These are phyloP conservation scores for Octodon degus DNA, from an alignment of 2,113 vertebrate species.

Conservation along the genomic window DNA sequence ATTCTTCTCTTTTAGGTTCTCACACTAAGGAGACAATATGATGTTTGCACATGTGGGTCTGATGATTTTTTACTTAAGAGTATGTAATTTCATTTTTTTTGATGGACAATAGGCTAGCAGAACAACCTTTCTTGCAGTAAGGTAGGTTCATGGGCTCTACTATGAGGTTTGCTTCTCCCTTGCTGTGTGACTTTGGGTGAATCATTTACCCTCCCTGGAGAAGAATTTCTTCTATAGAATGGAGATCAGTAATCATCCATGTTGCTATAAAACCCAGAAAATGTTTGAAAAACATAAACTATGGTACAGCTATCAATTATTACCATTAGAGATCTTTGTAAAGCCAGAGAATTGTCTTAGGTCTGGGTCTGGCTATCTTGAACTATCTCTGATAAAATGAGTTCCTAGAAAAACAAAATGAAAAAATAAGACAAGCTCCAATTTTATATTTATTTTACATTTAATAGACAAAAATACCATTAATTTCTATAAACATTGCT, in stretches of 20 bases:
- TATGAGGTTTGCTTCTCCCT: not conserved
- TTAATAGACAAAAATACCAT: constrained; percentile 9
- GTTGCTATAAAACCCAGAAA: not conserved
- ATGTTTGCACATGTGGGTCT: too few species aligned
- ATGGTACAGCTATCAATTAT: not conserved
- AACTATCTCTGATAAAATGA: not conserved
- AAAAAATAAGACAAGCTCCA: not conserved
- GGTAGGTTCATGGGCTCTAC: not conserved
- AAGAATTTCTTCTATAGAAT: not conserved
- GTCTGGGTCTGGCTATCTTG: not conserved
- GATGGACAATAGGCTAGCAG: not conserved
- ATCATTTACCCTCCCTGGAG: not conserved
- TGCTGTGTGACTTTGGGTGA: not conserved
- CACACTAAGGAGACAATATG: too few species aligned
- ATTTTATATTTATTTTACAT: constrained; percentile 29
- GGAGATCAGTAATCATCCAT: not conserved
- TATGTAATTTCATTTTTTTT: not conserved
- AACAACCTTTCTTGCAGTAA: not conserved
- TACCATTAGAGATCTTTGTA: not conserved
- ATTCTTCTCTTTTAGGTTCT: too few species aligned
- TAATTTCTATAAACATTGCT: not conserved
- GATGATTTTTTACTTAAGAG: too few species aligned
- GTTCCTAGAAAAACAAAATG: not conserved
- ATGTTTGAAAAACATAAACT: not conserved
- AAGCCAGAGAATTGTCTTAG: not conserved